Base-by-base conservation (phyloP, 1,140 invertebrate genomes). In the Trichogramma pretiosum region DNA sequence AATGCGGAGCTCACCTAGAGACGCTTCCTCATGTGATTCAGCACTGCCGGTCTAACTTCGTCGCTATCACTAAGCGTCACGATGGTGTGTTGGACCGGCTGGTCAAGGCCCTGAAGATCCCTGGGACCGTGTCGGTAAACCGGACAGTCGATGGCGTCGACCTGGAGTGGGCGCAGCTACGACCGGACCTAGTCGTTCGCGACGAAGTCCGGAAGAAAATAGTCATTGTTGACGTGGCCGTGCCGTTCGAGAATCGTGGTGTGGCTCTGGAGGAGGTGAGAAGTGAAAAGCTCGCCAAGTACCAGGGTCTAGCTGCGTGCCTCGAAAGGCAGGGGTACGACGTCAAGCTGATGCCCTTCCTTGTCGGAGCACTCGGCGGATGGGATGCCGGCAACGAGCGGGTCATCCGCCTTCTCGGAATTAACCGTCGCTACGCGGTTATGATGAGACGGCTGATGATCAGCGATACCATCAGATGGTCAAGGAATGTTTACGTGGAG, bases 171-270 rank as follows among this genome's bases (percentile, higher is more conserved):
- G n/a, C n/a, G n/a, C n/a, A n/a, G n/a, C n/a, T n/a, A n/a, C n/a
- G n/a, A n/a, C n/a, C n/a, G n/a, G 54, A 67, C 52, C 50, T 65
- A 2, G 56, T 67, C 9, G 38, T 66, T 8, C 48, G 39, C 14
- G 45, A 64, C 43, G 59, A 60, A 18, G 28, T 13, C 10, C 9
- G 26, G 8, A 54, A 52, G 5, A 48, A 24, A 0, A 42, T 57
- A 14, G 5, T 40, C 22, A 56, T 63, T 13, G 50, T 67, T 32
- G 64, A 72, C 41, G n/a, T n/a, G n/a, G n/a, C n/a, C n/a, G n/a
- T n/a, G n/a, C n/a, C n/a, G n/a, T n/a, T n/a, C n/a, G n/a, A 73
- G 30, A 70, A 68, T 46, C 46, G 54, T 7, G 16, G 23, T 5
- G 46, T 35, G 0, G 61, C 57, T 1, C 32, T 65, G 5, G 46